Base-by-base conservation (phyloP, 2,797 vertebrate genomes). In the Sebastes hubbsi region DNA sequence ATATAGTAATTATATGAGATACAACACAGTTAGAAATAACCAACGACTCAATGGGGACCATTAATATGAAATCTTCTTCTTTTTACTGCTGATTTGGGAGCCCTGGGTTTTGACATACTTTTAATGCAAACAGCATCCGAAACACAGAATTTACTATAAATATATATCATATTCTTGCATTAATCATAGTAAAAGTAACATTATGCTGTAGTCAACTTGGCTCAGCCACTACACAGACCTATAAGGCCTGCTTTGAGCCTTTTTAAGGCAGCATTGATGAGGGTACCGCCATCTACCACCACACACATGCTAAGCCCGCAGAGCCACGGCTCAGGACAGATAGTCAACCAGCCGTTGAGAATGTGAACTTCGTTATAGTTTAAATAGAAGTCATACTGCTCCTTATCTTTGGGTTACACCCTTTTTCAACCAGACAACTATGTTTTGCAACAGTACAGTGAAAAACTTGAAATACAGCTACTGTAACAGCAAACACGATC, bases 341-440 rank as follows among this genome's bases (percentile, higher is more conserved):
- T 92, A 91, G 82, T 80, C 60, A 62, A 72, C 52, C 73, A 68
- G 77, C 89, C 85, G 87, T 92, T 90, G 77, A 69, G 46, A 83
- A 76, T n/a, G 64, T 72, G 71, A 77, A 12, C 67, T n/a, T 25
- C 1, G 66, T 72, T 81, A 56, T 58, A 75, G 71, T 88, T 90
- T 56, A 52, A 87, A 84, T 52, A 64, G 77, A 72, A 62, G 75
- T 69, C 8, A 5, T 25, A 62, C 55, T 59, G 71, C 46, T 54
- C 14, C 86, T 94, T 95, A 95, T 95, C 95, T 94, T 16, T 69
- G 69, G 69, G 91, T 91, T 82, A 94, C 95, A 74, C 94, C 91
- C 93, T 88, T 63, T 59, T 68, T 71, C 58, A 38, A 25, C 34
- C 56, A 66, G 59, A 42, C 56, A 52, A 49, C 58, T 66, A 65